Conservation (phyloP, 2,888 invertebrate genomes). For the Ophion ellenae region DNA sequence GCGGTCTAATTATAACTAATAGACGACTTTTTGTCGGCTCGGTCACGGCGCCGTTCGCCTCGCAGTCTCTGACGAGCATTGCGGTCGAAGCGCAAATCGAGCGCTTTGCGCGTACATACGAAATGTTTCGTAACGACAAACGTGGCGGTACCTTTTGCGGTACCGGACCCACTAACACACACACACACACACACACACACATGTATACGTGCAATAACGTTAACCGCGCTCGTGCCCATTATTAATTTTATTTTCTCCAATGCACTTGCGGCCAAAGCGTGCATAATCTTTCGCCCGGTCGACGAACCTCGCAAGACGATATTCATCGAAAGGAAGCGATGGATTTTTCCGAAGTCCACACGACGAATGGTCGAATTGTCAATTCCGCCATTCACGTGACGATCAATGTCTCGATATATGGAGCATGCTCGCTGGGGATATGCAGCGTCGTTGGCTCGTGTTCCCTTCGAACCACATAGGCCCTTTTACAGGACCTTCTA, state of each 20-base stretch:
- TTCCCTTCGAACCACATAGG: conserved; percentile 3
- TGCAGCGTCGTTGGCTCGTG: neutral
- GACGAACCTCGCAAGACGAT: neutral
- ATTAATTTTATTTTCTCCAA: conserved; percentile 65
- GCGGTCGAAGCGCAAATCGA: conserved; percentile 56
- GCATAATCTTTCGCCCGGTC: conserved; percentile 19
- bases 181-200: neutral
- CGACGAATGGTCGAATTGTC: too few species aligned
- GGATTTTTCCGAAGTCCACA: neutral
- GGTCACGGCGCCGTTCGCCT: conserved; percentile 5
- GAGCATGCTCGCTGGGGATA: neutral
- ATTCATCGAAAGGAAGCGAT: neutral
- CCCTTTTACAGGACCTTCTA: conserved; percentile 22
- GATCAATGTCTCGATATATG: conserved; percentile 33
- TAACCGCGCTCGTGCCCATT: conserved; percentile 54
- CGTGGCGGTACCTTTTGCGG: conserved; percentile 62
- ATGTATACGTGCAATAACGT: neutral
- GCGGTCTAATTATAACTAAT: conserved; percentile 81
- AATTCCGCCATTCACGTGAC: conserved; percentile 31
- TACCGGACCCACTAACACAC: conserved; percentile 48
- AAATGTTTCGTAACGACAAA: conserved; percentile 56
- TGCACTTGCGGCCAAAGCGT: conserved; percentile 51
- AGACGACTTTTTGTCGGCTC: conserved; percentile 72
- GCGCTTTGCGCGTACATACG: conserved; percentile 43
- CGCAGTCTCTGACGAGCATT: conserved; percentile 52